Evolutionary conservation across 2,113 vertebrate species (phyloP), one percentile per base, ranked within the genome.

Genomic region (Myocastor coypus): DNA sequence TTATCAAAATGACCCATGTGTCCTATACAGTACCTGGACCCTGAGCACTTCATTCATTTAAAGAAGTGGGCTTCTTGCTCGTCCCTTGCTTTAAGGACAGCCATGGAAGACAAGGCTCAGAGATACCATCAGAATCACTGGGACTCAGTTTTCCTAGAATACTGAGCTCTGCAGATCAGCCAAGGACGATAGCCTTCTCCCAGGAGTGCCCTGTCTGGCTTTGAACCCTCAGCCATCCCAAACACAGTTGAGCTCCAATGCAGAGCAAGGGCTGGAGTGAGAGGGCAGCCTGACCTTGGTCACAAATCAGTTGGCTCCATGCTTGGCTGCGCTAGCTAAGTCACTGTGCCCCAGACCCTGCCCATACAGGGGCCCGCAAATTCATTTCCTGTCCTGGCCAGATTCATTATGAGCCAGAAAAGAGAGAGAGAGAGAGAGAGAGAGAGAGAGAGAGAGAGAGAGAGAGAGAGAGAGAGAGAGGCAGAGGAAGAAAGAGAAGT

Each of bases 301-400:
- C 95, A 91, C 96, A 90, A 98, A 98, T 98, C 98, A 98, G 69
- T 98, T 98, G 97, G 97, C 42, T 96, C 97, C 96, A 98, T 84
- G 97, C 97, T 98, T 96, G 94, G 96, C 97, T 96, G 97, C 97
- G 94, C 98, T 61, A 59, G 92, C 94, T 96, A 92, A 98, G 97
- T 83, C 97, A 95, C 97, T 96, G 97, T 96, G 91, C 98, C 98
- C 97, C 92, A 91, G 96, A 94, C 94, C 96, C 96, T 87, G 52
- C 96, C 97, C 97, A 97, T 98, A 96, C 97, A 97, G 98, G 96
- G 96, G 97, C 98, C 96, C 92, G n/a, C 83, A 94, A 94, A 96
- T 97, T 98, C 97, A 97, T 98, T 98, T 98, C 98, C 98, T 98
- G 97, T 98, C 92, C 93, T 59, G 87, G 95, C 84, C 94, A 97